phyloP scores from a whole-genome alignment of 1,140 invertebrate species.

The Campoletis sonorensis region DNA sequence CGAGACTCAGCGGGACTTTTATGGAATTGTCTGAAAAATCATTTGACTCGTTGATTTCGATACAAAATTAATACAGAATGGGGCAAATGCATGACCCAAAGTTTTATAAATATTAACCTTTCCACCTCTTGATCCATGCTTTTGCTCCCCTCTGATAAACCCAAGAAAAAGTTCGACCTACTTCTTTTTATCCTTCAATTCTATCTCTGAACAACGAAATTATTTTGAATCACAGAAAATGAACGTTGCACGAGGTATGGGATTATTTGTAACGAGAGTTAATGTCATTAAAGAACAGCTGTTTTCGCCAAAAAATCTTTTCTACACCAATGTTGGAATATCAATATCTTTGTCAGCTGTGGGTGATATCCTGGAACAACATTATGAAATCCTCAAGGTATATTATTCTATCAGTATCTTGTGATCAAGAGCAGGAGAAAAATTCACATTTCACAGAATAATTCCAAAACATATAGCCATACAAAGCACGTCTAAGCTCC shows the following conservation, averaged over 20 bases:
- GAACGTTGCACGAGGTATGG: slow-evolving; percentile 55
- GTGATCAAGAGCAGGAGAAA: too few species aligned
- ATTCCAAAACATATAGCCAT: too few species aligned
- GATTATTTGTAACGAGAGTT: slow-evolving; percentile 50
- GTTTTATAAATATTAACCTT: too few species aligned
- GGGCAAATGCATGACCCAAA: too few species aligned
- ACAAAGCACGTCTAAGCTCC: too few species aligned
- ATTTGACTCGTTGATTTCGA: too few species aligned
- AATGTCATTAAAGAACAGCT: slow-evolving; percentile 60
- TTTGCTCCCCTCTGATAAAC: not conserved
- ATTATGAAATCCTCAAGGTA: slow-evolving; percentile 85
- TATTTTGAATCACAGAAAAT: slow-evolving; percentile 60
- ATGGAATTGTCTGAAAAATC: not conserved
- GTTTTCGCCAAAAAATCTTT: slow-evolving; percentile 86
- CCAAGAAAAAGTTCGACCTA: not conserved
- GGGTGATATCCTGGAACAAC: slow-evolving; percentile 91
- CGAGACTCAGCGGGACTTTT: not conserved
- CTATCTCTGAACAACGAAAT: not conserved
- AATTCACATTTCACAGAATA: too few species aligned
- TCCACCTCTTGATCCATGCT: not conserved
- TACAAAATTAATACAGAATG: too few species aligned
- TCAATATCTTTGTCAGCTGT: slow-evolving; percentile 85
- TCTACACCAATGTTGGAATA: slow-evolving; percentile 91
- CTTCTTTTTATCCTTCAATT: not conserved
- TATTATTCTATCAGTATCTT: not conserved